Evolutionary conservation across 2,797 vertebrate genomes (phyloP), one percentile per base, ranked within the genome.

Genomic region (Mustela erminea): DNA sequence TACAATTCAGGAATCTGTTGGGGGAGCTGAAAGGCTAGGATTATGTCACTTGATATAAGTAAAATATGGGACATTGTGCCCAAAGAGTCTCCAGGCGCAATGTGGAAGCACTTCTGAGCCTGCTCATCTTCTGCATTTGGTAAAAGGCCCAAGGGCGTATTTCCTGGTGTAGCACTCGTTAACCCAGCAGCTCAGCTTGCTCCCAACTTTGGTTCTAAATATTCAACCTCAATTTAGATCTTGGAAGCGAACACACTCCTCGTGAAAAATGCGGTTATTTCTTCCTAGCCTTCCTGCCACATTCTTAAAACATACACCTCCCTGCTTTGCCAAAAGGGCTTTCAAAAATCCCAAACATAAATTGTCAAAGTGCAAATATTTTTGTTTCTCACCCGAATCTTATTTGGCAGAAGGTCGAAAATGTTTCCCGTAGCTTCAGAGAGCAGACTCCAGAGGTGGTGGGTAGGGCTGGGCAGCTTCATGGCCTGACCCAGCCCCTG

Each of bases 381-480:
- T 74, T 97, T 97, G 95, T 43, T 97, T 35, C 94, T 98, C 98
- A 99, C 99, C 99, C 99, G 99, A 97, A 99, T 98, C 23, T 98
- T 97, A 98, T 99, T 98, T 95, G 99, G 99, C 98, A 99, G 98
- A 82, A 99, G 98, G 88, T 98, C 98, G 98, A 99, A 99, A 98
- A 99, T 99, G 97, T 98, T 99, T 98, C 99, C 99, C 0, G 99
- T 98, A 97, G 99, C 98, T 95, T 99, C 99, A 87, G 99, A 99
- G 58, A 99, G 99, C 93, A 99, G 60, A 78, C 91, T 98, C 99
- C 99, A 99, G 99, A 99, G 99, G 98, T 98, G 98, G 93, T 99
- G 99, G 56, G 99, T 97, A n/a, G 99, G 99, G 92, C 99, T 99
- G 60, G 99, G 99, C 87, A 99, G 98, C 43, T 99, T 99, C 99